Conservation (phyloP, 2,888 invertebrate species). For the Aproaerema taeniolella region DNA sequence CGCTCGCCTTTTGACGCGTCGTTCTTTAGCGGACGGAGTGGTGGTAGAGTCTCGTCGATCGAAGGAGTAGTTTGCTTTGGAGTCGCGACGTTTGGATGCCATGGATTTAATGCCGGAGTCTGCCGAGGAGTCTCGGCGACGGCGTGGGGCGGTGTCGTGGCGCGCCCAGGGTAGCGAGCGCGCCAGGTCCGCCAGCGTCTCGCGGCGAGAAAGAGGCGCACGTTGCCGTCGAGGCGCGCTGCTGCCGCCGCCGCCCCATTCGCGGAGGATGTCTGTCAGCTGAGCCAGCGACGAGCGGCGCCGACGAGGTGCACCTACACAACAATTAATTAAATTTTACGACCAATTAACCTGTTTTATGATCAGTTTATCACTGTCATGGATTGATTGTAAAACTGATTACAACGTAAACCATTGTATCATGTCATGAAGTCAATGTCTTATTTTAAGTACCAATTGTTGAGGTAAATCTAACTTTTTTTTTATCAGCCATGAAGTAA, state of each 20-base stretch:
- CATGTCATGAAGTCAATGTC: too few species aligned
- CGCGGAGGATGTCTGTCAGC: conserved; percentile 90
- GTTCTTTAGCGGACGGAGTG: conserved; percentile 61
- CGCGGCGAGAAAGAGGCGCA: conserved; percentile 87
- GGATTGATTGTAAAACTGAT: not conserved
- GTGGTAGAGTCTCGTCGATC: conserved; percentile 81
- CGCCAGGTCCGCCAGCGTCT: conserved; percentile 92
- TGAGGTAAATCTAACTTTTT: too few species aligned
- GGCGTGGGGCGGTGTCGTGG: conserved; percentile 77
- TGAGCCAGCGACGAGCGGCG: conserved; percentile 92
- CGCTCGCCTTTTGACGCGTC: conserved; percentile 75
- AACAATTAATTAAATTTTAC: conserved; percentile 3
- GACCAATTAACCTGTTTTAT: conserved; percentile 2
- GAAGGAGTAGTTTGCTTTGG: conserved; percentile 83
- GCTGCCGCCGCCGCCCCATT: conserved; percentile 87
- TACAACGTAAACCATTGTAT: too few species aligned
- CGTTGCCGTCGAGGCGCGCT: conserved; percentile 68
- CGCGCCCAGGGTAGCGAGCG: conserved; percentile 90
- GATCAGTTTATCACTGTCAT: conserved; percentile 1
- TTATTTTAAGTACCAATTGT: too few species aligned
- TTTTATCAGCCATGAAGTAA: too few species aligned
- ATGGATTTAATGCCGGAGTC: conserved; percentile 90
- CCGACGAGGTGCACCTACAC: conserved; percentile 80
- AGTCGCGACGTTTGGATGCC: conserved; percentile 84
- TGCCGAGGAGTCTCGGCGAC: conserved; percentile 91